A percentile compares a stretch with the other conserved stretches of the same genome.
These are phyloP conservation scores for Ormyrus nitidulus DNA, from an alignment of 2,888 invertebrate species.

Conservation along the genomic window DNA sequence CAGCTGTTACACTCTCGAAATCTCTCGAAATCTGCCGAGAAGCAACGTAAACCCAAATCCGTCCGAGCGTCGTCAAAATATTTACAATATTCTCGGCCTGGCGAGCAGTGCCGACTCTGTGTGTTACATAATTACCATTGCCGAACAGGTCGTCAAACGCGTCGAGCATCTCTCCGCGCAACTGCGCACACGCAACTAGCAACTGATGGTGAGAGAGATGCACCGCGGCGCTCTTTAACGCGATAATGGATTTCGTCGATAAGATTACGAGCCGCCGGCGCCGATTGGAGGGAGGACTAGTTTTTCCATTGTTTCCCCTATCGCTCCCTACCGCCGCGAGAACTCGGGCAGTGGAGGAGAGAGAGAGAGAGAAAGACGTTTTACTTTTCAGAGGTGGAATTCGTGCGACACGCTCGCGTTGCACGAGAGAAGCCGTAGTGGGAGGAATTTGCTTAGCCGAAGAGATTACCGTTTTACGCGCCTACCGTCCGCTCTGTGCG, in stretches of 20 bases:
- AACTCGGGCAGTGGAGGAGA: background rate
- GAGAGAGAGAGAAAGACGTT: background rate
- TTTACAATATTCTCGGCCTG: no score
- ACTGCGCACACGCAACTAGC: background rate
- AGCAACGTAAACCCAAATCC: no score
- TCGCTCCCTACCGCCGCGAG: background rate
- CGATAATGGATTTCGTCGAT: conserved; percentile 52
- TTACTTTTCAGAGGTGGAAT: background rate
- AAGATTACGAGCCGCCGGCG: conserved; percentile 38
- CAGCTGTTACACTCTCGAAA: no score
- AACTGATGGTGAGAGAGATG: background rate
- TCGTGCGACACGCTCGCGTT: background rate
- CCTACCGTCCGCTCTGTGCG: background rate
- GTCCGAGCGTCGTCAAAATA: no score
- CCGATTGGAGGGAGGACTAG: conserved; percentile 21
- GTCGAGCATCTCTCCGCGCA: conserved; percentile 21
- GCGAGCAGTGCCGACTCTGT: background rate
- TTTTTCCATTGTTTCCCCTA: conserved; percentile 12
- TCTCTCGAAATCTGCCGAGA: no score
- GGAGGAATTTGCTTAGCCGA: conserved; percentile 24
- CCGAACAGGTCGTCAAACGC: conserved; percentile 58
- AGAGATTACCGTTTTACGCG: conserved; percentile 23
- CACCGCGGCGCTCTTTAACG: background rate
- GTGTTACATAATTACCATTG: conserved; percentile 46
- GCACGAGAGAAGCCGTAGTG: conserved; percentile 28